Conservation (phyloP, 1,140 invertebrate genomes). For the Zaprionus lachaisei region DNA sequence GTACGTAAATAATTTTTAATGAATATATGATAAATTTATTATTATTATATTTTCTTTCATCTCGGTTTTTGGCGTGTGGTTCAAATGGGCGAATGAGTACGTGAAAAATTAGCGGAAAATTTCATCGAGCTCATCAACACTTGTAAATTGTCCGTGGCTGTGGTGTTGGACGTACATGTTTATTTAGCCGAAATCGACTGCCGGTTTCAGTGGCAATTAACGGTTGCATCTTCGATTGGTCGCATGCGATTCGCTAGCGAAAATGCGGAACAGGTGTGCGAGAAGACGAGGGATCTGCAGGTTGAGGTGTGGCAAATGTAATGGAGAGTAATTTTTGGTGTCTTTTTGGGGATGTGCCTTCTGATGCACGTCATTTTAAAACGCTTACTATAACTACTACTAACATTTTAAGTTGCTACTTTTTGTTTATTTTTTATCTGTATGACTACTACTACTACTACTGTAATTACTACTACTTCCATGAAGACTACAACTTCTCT, state of each 20-base stretch:
- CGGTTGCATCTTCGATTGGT: slow-evolving; percentile 47
- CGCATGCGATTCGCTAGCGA: slow-evolving; percentile 36
- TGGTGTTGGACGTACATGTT: slow-evolving; percentile 42
- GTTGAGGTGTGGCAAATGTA: not conserved
- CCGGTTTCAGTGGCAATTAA: slow-evolving; percentile 46
- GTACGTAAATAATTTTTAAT: slow-evolving; percentile 80
- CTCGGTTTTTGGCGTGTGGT: slow-evolving; percentile 41
- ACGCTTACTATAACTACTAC: not conserved
- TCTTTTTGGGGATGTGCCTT: not conserved
- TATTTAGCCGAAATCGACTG: slow-evolving; percentile 33
- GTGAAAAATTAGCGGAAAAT: slow-evolving; percentile 76
- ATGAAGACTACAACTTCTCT: not conserved
- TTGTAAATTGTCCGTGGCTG: slow-evolving; percentile 54
- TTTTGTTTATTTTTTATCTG: not conserved
- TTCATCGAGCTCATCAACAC: slow-evolving; percentile 61
- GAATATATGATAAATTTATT: slow-evolving; percentile 74
- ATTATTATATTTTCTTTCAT: slow-evolving; percentile 13
- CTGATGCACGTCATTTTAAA: not conserved
- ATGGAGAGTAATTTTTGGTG: not conserved
- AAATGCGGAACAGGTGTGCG: slow-evolving; percentile 15
- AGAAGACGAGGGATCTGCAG: not conserved
- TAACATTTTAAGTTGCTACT: not conserved
- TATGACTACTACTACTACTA: not conserved
- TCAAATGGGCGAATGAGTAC: slow-evolving; percentile 58
- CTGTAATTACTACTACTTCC: not conserved